Conservation (phyloP, 2,797 vertebrate species). For the Poecilia velifera region DNA sequence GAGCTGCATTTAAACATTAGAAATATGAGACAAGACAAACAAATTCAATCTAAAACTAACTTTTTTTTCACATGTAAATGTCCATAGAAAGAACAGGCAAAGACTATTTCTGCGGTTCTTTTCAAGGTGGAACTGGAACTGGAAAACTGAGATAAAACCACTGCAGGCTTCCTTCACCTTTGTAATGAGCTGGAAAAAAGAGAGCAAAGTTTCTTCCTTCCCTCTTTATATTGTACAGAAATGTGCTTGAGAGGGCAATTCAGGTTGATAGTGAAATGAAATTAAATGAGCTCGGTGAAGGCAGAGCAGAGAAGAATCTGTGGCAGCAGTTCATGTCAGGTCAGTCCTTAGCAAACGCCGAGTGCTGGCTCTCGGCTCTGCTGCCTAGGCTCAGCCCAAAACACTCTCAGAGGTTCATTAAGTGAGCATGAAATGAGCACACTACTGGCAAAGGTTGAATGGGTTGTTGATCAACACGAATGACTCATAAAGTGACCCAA, state of each 20-base stretch:
- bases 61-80: conserved; percentile 22
- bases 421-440: conserved; percentile 48
- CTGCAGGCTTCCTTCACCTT: conserved; percentile 7
- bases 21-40: conserved; percentile 12
- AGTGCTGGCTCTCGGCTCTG: conserved; percentile 42
- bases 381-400: conserved; percentile 33
- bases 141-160: conserved; percentile 14
- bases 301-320: conserved; percentile 51
- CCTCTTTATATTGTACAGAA: conserved; percentile 33
- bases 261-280: conserved; percentile 46
- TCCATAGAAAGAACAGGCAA: conserved; percentile 13
- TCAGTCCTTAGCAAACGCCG: conserved; percentile 55
- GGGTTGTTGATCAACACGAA: conserved; percentile 70
- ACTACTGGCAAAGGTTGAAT: conserved; percentile 60
- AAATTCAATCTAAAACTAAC: conserved; percentile 12
- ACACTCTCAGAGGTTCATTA: conserved; percentile 51
- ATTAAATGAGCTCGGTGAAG: conserved; percentile 49
- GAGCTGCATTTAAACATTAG: conserved; percentile 7
- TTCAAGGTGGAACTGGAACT: conserved; percentile 1
- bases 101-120: conserved; percentile 1
- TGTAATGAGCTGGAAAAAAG: conserved; percentile 35
- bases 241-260: conserved; percentile 42
- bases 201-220: conserved; percentile 12
- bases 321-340: conserved; percentile 51
- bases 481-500: conserved; percentile 52